Percentiles rank a stretch among this genome's conserved stretches.
Evolutionary conservation across 2,113 vertebrate genomes (phyloP).

Genomic region (Rhipidura dahli): DNA sequence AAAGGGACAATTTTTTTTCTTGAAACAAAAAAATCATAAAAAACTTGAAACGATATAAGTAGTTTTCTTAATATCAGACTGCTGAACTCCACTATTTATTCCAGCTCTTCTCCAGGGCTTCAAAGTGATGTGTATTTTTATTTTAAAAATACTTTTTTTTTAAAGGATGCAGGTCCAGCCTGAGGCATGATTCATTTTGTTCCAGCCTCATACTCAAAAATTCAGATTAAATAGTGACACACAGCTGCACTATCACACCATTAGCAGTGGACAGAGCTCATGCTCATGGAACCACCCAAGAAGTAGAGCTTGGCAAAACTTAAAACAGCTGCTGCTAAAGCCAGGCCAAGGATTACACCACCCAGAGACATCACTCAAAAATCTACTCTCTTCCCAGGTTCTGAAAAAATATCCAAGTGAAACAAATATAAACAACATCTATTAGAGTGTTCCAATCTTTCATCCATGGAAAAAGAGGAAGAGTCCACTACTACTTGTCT

Average conservation of each 20-base stretch:
- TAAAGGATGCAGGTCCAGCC: not conserved
- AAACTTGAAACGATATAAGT: not conserved
- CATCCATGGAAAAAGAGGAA: not conserved
- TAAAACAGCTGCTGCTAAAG: not conserved
- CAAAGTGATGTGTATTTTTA: not conserved
- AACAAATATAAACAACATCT: not conserved
- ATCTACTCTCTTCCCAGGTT: not conserved
- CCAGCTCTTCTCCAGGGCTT: not conserved
- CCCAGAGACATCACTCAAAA: not conserved
- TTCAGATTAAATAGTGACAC: not conserved
- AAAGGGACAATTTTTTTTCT: not conserved
- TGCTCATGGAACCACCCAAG: not conserved
- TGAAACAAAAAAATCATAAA: not conserved
- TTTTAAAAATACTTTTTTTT: not conserved
- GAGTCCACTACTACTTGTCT: not conserved
- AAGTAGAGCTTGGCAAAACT: not conserved
- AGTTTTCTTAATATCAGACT: not conserved
- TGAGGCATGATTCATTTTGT: not conserved
- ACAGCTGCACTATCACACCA: not conserved
- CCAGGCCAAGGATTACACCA: conserved; percentile 16
- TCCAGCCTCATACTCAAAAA: not conserved
- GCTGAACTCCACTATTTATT: not conserved
- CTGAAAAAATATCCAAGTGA: not conserved
- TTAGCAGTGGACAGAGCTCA: not conserved
- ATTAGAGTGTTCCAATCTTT: not conserved